phyloP scores from a whole-genome alignment of 2,113 vertebrate species.

The Dromaius novaehollandiae region DNA sequence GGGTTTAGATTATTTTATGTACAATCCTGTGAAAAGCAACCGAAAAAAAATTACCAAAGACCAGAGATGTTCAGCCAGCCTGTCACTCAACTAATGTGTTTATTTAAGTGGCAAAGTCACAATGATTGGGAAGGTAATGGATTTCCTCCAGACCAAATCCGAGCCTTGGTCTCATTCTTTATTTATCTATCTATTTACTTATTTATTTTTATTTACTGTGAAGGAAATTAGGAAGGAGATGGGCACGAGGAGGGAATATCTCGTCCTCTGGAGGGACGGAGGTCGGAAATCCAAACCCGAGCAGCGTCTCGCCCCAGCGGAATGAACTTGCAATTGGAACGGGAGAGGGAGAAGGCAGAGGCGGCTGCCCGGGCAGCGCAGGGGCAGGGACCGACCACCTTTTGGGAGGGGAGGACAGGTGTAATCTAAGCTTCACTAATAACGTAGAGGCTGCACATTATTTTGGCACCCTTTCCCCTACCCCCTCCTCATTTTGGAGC shows the following conservation, averaged over 20 bases:
- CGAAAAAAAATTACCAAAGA: slow-evolving; percentile 18
- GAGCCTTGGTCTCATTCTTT: slow-evolving; percentile 37
- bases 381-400: neutral
- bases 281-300: slow-evolving; percentile 20
- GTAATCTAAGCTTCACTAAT: slow-evolving; percentile 96
- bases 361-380: neutral
- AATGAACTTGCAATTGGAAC: neutral
- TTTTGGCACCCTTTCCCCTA: slow-evolving; percentile 80
- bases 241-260: slow-evolving; percentile 31
- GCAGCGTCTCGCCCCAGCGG: neutral
- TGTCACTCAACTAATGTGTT: slow-evolving; percentile 33
- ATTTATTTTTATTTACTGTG: neutral
- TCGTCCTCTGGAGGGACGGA: slow-evolving; percentile 46
- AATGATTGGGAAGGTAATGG: slow-evolving; percentile 34
- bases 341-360: neutral
- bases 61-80: slow-evolving; percentile 74
- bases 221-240: slow-evolving; percentile 58
- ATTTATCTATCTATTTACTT: slow-evolving; percentile 4
- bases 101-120: slow-evolving; percentile 2
- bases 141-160: slow-evolving; percentile 43
- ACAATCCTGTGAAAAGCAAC: slow-evolving; percentile 12
- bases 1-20: neutral
- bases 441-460: slow-evolving; percentile 89
- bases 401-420: slow-evolving; percentile 82
- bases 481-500: slow-evolving; percentile 90